Evolutionary conservation across 2,113 vertebrate species (phyloP), one percentile per base, ranked within the genome.

Genomic region (Brachyistius frenatus): DNA sequence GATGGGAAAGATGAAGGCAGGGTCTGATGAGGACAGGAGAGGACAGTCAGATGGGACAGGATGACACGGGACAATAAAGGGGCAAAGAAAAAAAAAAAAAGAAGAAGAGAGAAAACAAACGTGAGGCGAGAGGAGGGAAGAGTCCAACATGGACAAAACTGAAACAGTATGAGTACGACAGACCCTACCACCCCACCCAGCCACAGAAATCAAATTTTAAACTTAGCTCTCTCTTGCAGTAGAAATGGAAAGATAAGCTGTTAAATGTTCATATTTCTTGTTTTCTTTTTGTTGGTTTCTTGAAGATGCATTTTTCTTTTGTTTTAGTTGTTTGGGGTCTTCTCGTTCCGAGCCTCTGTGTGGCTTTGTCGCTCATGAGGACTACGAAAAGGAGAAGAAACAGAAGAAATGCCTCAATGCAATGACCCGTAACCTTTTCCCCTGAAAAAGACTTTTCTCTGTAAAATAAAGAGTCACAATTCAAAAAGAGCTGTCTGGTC

Each of bases 171-270:
- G 61, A 66, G 58, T 61, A 75, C 7, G 11, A 86, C 56, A 86
- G 82, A 80, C 61, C 53, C 60, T 15, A 70, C 72, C 58, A 58
- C 65, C 78, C 73, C 83, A 57, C 60, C 69, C 72, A 47, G 52
- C 53, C 81, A 89, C 76, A 74, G 69, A 85, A 89, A 87, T 78
- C 66, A 71, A 80, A 78, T 66, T 23, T 72, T 31, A 75, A 64
- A 84, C 81, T 84, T 78, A 88, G 84, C 89, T 90, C 86, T 88
- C 80, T 88, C 80, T 88, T 82, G 86, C 86, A 77, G 89, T 80
- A 83, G 79, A 84, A 93, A 93, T 91, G 78, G 91, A 92, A 91
- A 90, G 90, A 84, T 87, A 90, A 92, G 91, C 89, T 83, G 88
- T 90, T 88, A 88, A 85, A 92, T 90, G 88, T 91, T 93, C 78